phyloP scores from a whole-genome alignment of 2,888 invertebrate species.

The Heliothis peltigera region DNA sequence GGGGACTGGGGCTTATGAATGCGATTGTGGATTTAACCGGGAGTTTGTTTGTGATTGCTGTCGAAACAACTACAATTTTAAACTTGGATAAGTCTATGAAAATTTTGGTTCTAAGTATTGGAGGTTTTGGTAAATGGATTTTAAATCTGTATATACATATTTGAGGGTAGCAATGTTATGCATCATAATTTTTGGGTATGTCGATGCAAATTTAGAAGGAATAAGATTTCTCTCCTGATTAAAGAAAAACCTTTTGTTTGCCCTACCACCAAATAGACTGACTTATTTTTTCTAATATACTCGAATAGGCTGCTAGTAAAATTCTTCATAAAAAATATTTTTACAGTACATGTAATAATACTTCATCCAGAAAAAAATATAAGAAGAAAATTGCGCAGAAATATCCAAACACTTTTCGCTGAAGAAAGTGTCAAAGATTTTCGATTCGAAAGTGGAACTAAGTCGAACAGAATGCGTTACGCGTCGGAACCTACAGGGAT shows the following conservation, averaged over 20 bases:
- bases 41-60: slow-evolving; percentile 13
- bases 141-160: too few relatives aligned
- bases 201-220: too few relatives aligned
- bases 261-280: too few relatives aligned
- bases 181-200: too few relatives aligned
- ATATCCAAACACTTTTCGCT: slow-evolving; percentile 7
- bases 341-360: too few relatives aligned
- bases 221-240: too few relatives aligned
- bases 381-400: slow-evolving; percentile 9
- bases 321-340: not conserved
- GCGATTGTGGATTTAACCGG: slow-evolving; percentile 3
- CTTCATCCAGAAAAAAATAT: not conserved
- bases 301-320: too few relatives aligned
- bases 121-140: too few relatives aligned
- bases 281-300: too few relatives aligned
- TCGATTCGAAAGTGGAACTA: slow-evolving; percentile 15
- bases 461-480: slow-evolving; percentile 26
- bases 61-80: not conserved
- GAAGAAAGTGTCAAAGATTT: slow-evolving; percentile 13
- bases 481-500: slow-evolving; percentile 29
- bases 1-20: slow-evolving; percentile 5
- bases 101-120: not conserved
- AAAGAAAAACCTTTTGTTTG: too few relatives aligned
- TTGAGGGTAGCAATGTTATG: too few relatives aligned
- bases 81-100: not conserved